phyloP scores from a whole-genome alignment of 2,797 vertebrate species.

The Saguinus oedipus region DNA sequence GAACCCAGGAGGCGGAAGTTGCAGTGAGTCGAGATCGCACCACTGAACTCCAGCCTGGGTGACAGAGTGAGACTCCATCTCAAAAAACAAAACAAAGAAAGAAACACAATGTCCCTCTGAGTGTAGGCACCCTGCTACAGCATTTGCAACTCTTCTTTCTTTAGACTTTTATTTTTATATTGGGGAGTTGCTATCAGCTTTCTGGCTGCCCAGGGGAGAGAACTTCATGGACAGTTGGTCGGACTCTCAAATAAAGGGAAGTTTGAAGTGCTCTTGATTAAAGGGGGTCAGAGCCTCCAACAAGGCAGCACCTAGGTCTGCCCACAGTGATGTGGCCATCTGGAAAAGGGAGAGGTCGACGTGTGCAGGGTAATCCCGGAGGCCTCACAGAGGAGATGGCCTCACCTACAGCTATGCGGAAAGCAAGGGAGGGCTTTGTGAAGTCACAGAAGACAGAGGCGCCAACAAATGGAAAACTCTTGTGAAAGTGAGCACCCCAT shows the following conservation, averaged over 20 bases:
- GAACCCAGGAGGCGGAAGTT: no score
- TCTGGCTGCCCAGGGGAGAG: neutral
- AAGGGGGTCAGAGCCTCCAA: neutral
- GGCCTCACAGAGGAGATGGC: neutral
- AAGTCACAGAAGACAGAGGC: neutral
- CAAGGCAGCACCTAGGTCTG: neutral
- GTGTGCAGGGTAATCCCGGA: accelerated
- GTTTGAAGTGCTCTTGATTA: neutral
- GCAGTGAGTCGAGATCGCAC: no score
- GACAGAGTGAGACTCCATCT: no score
- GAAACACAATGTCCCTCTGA: no score
- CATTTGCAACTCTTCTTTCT: neutral
- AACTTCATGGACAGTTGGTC: neutral
- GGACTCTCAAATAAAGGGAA: no score
- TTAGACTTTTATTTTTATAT: neutral
- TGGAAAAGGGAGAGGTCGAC: neutral
- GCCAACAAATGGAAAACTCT: accelerated
- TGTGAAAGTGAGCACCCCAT: neutral
- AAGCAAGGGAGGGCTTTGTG: neutral
- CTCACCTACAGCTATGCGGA: accelerated
- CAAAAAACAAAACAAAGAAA: no score
- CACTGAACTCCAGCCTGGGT: no score
- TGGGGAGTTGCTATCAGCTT: neutral
- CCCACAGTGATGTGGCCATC: neutral
- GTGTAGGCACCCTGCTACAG: accelerated